Base-by-base conservation (phyloP, 2,888 invertebrate genomes). In the Neoitamus cyanurus region DNA sequence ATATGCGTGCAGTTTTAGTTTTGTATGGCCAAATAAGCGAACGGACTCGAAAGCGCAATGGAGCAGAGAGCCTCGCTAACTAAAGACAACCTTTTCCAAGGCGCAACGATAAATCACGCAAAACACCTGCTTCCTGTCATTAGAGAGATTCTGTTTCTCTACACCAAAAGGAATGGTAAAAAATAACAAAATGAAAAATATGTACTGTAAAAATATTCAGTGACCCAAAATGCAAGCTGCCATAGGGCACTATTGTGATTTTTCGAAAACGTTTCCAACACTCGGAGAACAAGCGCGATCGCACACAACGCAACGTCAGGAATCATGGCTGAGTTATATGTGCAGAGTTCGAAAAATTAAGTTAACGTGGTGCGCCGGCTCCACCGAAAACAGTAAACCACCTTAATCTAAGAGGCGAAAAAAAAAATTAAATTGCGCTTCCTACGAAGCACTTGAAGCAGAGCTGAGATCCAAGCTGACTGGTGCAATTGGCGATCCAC, bases 91-190 rank as follows among this genome's bases (percentile, higher is more conserved):
- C 7, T 73, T 73, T 73, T 73, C 73, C 25, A 2, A 58, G 7
- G 58, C 5, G 46, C 6, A 20, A 15, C 28, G 13, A 75, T 75
- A 75, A 75, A 75, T 75, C 75, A 75, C 37, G 75, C 2, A 75
- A 75, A 75, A 75, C 75, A 75, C 75, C 75, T 75, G 75, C 37
- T 75, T 75, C 75, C 75, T 75, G 75, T 75, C 75, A 75, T 75
- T 75, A 75, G 42, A 42, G 42, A 75, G 42, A 75, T 73, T 73
- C 73, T 75, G 42, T 37, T 75, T 30, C 9, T 6, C 28, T 42
- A 75, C 25, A 75, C 20, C 7, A 58, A 58, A 6, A n/a, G 0
- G 58, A 20, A 58, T 25, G 9, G 28, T 9, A 75, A 75, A 75
- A 42, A 28, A 46, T 42, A 58, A 58, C n/a, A 58, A 58, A 25